Evolutionary conservation across 2,888 invertebrate species (phyloP).

Genomic region (Drosophila quinaria): DNA sequence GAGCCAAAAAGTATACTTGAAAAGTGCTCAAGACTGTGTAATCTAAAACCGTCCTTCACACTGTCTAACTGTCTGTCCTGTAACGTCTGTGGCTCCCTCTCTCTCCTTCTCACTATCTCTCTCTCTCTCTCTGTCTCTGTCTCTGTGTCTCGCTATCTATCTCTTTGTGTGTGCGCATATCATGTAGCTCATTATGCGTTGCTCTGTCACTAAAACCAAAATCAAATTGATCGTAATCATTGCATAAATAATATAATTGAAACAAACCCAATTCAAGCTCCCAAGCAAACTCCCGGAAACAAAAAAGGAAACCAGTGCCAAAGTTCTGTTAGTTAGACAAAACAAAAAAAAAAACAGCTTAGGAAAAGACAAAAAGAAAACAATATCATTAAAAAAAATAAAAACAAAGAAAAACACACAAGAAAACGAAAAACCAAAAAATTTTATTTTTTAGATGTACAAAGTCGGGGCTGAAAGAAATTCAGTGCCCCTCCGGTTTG

Average conservation of each 20-base stretch:
- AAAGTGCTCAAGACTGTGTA: slow-evolving; percentile 40
- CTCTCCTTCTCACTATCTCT: slow-evolving; percentile 9
- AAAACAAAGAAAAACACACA: slow-evolving; percentile 13
- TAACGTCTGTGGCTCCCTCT: slow-evolving; percentile 45
- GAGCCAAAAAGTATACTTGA: slow-evolving; percentile 39
- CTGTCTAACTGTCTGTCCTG: slow-evolving; percentile 49
- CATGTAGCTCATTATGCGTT: slow-evolving; percentile 45
- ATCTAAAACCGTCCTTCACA: slow-evolving; percentile 42
- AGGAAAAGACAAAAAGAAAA: slow-evolving; percentile 22
- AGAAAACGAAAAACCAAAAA: slow-evolving; percentile 18
- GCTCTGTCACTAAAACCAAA: slow-evolving; percentile 61
- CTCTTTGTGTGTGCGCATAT: slow-evolving; percentile 52
- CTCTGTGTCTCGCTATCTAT: slow-evolving; percentile 44
- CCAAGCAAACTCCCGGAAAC: slow-evolving; percentile 9
- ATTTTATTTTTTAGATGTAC: slow-evolving; percentile 88
- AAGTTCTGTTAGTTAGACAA: slow-evolving; percentile 68
- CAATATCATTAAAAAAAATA: slow-evolving; percentile 32
- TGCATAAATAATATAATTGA: slow-evolving; percentile 54
- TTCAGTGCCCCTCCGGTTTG: slow-evolving; percentile 98
- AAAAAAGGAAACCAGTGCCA: slow-evolving; percentile 48
- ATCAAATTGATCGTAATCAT: slow-evolving; percentile 56
- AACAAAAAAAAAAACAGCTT: slow-evolving; percentile 14
- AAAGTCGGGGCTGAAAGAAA: slow-evolving; percentile 97
- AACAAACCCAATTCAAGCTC: slow-evolving; percentile 37
- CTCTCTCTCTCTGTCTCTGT: slow-evolving; percentile 19